phyloP scores from a whole-genome alignment of 2,888 invertebrate species.

The Ypsolopha scabrella region DNA sequence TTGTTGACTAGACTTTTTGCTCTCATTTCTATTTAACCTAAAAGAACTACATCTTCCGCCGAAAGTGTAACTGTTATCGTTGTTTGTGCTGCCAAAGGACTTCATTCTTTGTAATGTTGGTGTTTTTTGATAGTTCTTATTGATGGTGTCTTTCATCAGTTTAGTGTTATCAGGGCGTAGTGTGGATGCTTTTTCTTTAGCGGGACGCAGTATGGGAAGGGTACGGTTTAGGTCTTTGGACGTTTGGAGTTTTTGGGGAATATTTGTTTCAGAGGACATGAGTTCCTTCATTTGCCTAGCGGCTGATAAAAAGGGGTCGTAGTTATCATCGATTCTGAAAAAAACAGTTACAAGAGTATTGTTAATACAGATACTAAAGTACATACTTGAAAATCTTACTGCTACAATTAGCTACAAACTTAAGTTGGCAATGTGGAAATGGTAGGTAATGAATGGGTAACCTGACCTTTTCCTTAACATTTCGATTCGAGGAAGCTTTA shows the following conservation, averaged over 20 bases:
- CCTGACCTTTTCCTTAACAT: slow-evolving; percentile 40
- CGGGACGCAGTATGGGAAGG: slow-evolving; percentile 49
- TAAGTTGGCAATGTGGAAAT: not conserved
- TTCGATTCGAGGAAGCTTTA: slow-evolving; percentile 58
- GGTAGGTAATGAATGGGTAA: slow-evolving; percentile 3
- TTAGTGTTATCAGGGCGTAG: slow-evolving; percentile 47
- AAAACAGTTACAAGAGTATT: not conserved
- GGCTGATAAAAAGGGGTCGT: slow-evolving; percentile 84
- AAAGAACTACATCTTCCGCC: slow-evolving; percentile 60
- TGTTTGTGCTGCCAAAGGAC: slow-evolving; percentile 56
- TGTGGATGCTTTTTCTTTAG: slow-evolving; percentile 45
- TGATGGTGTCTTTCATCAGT: slow-evolving; percentile 61
- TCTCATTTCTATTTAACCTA: slow-evolving; percentile 50
- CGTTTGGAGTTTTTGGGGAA: slow-evolving; percentile 51
- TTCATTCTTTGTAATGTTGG: slow-evolving; percentile 63
- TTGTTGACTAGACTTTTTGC: slow-evolving; percentile 49
- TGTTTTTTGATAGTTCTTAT: slow-evolving; percentile 66
- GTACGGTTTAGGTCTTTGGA: slow-evolving; percentile 55
- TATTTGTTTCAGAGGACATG: slow-evolving; percentile 75
- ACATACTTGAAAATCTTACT: too few species aligned
- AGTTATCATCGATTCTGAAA: slow-evolving; percentile 68
- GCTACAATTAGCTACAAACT: too few species aligned
- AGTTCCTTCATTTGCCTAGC: slow-evolving; percentile 87
- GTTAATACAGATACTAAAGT: too few species aligned
- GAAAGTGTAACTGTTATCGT: slow-evolving; percentile 36